A percentile compares a stretch with the other conserved stretches of the same genome.
Evolutionary conservation across 2,113 vertebrate genomes (phyloP).

Genomic region (Synchiropus splendidus): DNA sequence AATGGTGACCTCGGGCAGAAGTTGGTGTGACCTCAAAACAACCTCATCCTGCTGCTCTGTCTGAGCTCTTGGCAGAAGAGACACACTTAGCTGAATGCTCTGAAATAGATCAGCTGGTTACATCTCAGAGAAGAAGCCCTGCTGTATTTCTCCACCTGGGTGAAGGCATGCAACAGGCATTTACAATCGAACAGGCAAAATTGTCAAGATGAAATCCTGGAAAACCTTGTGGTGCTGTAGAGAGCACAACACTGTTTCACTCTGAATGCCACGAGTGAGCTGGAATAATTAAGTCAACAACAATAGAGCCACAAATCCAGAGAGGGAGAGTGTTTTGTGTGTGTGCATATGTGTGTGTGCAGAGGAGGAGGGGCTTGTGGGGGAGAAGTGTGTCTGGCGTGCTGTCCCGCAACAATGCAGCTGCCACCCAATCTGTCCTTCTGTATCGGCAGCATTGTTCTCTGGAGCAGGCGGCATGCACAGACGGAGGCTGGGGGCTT

Average conservation of each 20-base stretch:
- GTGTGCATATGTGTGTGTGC: slow-evolving; percentile 49
- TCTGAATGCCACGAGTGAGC: slow-evolving; percentile 80
- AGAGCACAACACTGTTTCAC: background rate
- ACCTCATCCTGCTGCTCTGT: too few relatives aligned
- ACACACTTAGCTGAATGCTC: too few relatives aligned
- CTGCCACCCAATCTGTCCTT: slow-evolving; percentile 91
- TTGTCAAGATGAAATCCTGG: too few relatives aligned
- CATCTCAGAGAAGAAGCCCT: too few relatives aligned
- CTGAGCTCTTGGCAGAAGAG: too few relatives aligned
- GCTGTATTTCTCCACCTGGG: too few relatives aligned
- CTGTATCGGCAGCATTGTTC: slow-evolving; percentile 82
- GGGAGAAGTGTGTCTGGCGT: slow-evolving; percentile 88
- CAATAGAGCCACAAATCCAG: slow-evolving; percentile 69
- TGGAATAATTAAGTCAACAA: slow-evolving; percentile 85
- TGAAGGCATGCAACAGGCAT: too few relatives aligned
- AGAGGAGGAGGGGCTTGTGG: slow-evolving; percentile 24
- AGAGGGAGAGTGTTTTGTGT: slow-evolving; percentile 29
- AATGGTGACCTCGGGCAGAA: too few relatives aligned
- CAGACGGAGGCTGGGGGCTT: slow-evolving; percentile 65
- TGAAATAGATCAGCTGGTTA: too few relatives aligned
- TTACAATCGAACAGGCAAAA: too few relatives aligned
- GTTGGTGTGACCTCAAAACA: too few relatives aligned
- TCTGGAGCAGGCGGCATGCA: slow-evolving; percentile 68
- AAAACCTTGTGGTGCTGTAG: background rate
- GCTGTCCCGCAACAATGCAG: slow-evolving; percentile 82